phyloP scores from a whole-genome alignment of 2,888 invertebrate species.

The Andrena camellia region DNA sequence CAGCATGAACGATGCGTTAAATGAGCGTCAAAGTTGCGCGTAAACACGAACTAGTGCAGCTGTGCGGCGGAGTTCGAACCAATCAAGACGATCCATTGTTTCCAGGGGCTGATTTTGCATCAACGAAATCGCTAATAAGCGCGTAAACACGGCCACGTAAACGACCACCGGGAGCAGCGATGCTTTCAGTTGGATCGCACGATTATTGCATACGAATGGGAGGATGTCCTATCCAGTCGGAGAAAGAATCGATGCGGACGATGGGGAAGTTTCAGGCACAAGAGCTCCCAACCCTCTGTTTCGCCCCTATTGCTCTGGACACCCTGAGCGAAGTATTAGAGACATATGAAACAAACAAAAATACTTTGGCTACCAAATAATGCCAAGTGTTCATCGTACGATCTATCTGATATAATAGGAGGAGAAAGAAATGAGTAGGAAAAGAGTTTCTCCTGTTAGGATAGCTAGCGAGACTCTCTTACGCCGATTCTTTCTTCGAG shows the following conservation, averaged over 20 bases:
- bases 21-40: constrained; percentile 22
- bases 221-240: neutral
- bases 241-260: constrained; percentile 9
- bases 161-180: neutral
- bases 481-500: neutral
- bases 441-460: neutral
- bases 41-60: constrained; percentile 3
- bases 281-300: constrained; percentile 1
- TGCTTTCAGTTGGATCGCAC: constrained; percentile 27
- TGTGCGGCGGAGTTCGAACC: constrained; percentile 3
- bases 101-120: constrained; percentile 26
- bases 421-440: neutral
- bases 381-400: no score
- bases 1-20: constrained; percentile 5
- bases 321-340: constrained; percentile 5
- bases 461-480: neutral
- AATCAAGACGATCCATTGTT: constrained; percentile 44
- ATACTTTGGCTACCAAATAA: no score
- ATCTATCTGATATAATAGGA: no score
- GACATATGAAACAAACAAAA: no score
- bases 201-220: neutral
- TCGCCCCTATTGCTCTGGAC: neutral
- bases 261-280: constrained; percentile 1
- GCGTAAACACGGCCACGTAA: constrained; percentile 17
- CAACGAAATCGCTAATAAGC: constrained; percentile 42